Percentiles rank a stretch among this genome's conserved stretches.
Conservation (phyloP, 2,888 invertebrate genomes). For the Drosophila neonasuta region DNA sequence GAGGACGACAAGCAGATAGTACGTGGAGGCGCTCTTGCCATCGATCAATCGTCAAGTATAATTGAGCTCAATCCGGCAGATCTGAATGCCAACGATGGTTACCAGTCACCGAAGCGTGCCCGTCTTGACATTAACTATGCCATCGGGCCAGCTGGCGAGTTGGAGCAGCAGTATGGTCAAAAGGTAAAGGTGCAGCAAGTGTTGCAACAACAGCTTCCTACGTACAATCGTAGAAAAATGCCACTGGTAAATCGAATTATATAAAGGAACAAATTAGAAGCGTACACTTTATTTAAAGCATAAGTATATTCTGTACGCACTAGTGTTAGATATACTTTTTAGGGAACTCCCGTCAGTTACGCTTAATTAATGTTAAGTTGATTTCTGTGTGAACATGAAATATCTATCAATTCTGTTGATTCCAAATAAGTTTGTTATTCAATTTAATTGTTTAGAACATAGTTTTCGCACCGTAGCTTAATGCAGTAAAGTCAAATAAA, state of each 20-base stretch:
- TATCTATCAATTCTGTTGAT: constrained; percentile 28
- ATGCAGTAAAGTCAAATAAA: constrained; percentile 37
- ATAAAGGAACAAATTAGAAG: constrained; percentile 51
- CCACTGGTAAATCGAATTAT: constrained; percentile 84
- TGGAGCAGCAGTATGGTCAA: constrained; percentile 74
- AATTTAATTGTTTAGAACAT: constrained; percentile 13
- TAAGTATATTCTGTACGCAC: constrained; percentile 28
- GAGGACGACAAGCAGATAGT: constrained; percentile 84
- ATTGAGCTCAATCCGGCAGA: constrained; percentile 83
- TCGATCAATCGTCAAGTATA: constrained; percentile 82
- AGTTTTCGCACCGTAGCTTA: constrained; percentile 16
- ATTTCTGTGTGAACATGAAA: constrained; percentile 37
- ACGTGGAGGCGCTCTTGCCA: constrained; percentile 67
- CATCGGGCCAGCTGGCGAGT: constrained; percentile 83
- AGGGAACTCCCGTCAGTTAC: constrained; percentile 48
- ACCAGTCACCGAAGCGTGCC: constrained; percentile 79
- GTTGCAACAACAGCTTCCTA: constrained; percentile 54
- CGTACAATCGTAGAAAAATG: constrained; percentile 86
- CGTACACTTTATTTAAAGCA: constrained; percentile 3
- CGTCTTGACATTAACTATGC: constrained; percentile 82
- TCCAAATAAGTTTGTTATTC: constrained; percentile 39
- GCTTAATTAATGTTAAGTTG: constrained; percentile 53
- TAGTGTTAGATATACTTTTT: constrained; percentile 53
- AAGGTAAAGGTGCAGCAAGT: constrained; percentile 73
- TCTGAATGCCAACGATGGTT: constrained; percentile 83